Evolutionary conservation across 2,888 invertebrate species (phyloP), one percentile per base, ranked within the genome.

Genomic region (Leucoma salicis): DNA sequence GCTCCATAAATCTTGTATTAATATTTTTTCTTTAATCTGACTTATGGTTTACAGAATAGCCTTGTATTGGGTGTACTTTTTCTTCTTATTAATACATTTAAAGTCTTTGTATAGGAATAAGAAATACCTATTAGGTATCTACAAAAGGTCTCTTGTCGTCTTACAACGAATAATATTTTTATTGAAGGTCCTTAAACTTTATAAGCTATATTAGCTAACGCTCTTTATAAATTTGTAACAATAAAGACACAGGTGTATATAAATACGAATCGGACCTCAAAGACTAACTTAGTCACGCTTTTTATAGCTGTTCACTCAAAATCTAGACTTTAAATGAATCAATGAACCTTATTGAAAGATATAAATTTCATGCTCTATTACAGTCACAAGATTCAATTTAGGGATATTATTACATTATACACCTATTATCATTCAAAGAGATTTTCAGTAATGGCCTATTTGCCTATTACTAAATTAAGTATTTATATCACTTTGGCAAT

Each of bases 401-500:
- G 28, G 25, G 29, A 27, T 41, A 37, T 41, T 49, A 34, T 43
- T 31, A 31, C 15, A 34, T 57, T 54, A 39, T 6, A 39, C 25
- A 39, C 21, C 25, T 31, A 70, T 69, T 67, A 63, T 44, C 52
- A 70, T 70, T 72, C 49, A 67, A 57, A 66, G 44, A 53, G 53
- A 46, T 63, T 62, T 55, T 45, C 45, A 49, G 53, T 65, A 67
- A 66, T 53, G 52, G 13, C 39, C 65, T 66, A 71, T 73, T 74
- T 63, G 62, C 50, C 68, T 66, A 65, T 70, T 64, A 61, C 60
- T 66, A 73, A 74, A 74, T 67, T 66, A 71, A 70, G 66, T 75
- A 76, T 76, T 76, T 74, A 75, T 75, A 71, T 47, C 78, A 73
- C 66, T 69, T 71, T 51, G 60, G 65, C 67, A 75, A 78, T 75